Evolutionary conservation across 2,113 vertebrate species (phyloP).

Genomic region (Aptenodytes patagonicus): DNA sequence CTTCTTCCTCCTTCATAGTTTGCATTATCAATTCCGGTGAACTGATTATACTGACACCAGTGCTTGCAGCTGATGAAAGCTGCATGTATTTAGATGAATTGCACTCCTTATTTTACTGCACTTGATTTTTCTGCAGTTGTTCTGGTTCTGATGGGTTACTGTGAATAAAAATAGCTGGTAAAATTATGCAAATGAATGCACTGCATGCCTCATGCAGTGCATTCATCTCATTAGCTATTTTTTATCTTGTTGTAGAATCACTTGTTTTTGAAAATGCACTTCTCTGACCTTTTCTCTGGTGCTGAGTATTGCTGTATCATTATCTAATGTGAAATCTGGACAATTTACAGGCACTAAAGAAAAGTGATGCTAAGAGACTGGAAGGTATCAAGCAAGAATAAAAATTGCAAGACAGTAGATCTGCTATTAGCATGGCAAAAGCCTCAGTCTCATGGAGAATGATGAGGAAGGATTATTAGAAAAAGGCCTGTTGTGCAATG

Average conservation of each 20-base stretch:
- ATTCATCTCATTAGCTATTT: not conserved
- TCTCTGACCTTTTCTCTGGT: not conserved
- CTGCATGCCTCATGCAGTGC: not conserved
- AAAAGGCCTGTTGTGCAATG: not conserved
- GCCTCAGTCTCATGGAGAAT: not conserved
- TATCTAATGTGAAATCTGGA: not conserved
- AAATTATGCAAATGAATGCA: not conserved
- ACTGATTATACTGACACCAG: not conserved
- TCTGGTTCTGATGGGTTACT: not conserved
- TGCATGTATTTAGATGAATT: not conserved
- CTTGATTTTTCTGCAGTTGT: not conserved
- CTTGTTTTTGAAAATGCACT: not conserved
- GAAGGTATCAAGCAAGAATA: not conserved
- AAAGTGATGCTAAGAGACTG: not conserved
- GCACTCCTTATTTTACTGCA: not conserved
- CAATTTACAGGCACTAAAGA: not conserved
- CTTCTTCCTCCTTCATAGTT: not conserved
- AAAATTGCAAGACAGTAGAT: not conserved
- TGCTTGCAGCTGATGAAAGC: not conserved
- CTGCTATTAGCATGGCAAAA: not conserved
- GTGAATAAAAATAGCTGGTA: not conserved
- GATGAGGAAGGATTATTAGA: not conserved
- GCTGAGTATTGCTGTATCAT: not conserved
- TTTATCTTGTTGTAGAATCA: not conserved
- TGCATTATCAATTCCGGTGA: not conserved